Base-by-base conservation (phyloP, 30 jellyfish, hydroid and myxozoan species). In the Clytia hemisphaerica region DNA sequence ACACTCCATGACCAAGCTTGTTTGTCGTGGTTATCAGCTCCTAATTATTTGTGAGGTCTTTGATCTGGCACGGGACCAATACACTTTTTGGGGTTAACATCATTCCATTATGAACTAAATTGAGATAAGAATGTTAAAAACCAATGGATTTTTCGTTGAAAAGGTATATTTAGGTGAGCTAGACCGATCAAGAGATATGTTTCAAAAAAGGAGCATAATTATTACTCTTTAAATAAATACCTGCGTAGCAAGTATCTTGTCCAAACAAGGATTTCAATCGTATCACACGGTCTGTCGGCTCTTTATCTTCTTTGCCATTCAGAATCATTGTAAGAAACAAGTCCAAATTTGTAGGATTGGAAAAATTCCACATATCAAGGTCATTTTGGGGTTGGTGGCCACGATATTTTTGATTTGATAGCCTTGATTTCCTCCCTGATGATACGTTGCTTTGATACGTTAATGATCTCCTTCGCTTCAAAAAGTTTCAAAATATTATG, bases 1-100 rank as follows among this genome's bases (percentile, higher is more conserved):
- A 24, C n/a, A 63, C 61, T 22, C 76, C 76, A 63, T 63, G 76
- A 31, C 76, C 76, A 19, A 63, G 28, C 61, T 63, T 63, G n/a
- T 37, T 24, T 37, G 76, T 24, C 37, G 61, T 30, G 72, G 61
- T 37, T 15, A 63, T 63, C 12, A 63, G 71, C 71, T 63, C 76
- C 12, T 37, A 24, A 35, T 63, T 63, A 63, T 63, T 63, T 7
- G 76, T 35, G 72, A 63, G 37, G 12, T 37, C 28, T 37, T 63
- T 63, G 29, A 63, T 63, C 24, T 40, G 61, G 31, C 12, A 37
- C 18, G 76, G 76, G 28, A 63, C 32, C 28, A 63, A 37, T 71
- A 63, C 37, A 63, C 76, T 63, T 37, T 63, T 63, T 35, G 76
- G 76, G 32, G 76, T 63, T 37, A 24, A 12, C 61, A 63, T 18